Base-by-base conservation (phyloP, 2,888 invertebrate species). In the Nowickia ferox region DNA sequence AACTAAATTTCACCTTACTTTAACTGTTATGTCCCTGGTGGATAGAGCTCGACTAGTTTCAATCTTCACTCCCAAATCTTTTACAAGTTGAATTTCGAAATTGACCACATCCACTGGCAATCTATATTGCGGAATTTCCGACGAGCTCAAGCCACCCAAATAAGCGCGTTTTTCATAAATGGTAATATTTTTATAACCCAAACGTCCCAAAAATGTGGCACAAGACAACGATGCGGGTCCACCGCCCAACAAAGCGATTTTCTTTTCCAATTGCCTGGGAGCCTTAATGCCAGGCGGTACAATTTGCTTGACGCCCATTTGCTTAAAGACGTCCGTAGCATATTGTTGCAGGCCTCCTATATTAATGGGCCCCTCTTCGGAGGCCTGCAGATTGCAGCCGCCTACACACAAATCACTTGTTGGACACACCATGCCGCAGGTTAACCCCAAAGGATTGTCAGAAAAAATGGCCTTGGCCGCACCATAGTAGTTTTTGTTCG, bases 331-430 rank as follows among this genome's bases (percentile, higher is more conserved):
- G 91, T 99, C 99, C 2, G 98, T 97, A 68, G 99, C 98, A 93
- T 97, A 99, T 90, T 99, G 99, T 92, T 99, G 99, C 48, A 99
- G 94, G 0, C 99, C 99, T 0, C 99, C 99, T 89, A 99, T 99
- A 91, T 99, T 99, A 89, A 99, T 99, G 0, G 99, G 96, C 0
- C 99, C 99, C 92, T 99, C 99, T 92, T 99, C 99, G 11, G 96
- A 95, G 0, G 98, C 99, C 91, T 97, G 96, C 11, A 99, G 94
- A 93, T 99, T 99, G 93, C 99, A 99, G 0, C 98, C 98, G 0
- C 99, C 99, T 0, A 99, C 99, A 92, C 99, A 99, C 1, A 99
- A 95, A 93, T 99, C 99, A 91, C 98, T 98, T 0, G 99, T 99
- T 2, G 99, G 99, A 89, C 99, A 99, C 30, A 99, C 99, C 99